Conservation (phyloP, 2,888 invertebrate genomes). For the Sympetrum striolatum region DNA sequence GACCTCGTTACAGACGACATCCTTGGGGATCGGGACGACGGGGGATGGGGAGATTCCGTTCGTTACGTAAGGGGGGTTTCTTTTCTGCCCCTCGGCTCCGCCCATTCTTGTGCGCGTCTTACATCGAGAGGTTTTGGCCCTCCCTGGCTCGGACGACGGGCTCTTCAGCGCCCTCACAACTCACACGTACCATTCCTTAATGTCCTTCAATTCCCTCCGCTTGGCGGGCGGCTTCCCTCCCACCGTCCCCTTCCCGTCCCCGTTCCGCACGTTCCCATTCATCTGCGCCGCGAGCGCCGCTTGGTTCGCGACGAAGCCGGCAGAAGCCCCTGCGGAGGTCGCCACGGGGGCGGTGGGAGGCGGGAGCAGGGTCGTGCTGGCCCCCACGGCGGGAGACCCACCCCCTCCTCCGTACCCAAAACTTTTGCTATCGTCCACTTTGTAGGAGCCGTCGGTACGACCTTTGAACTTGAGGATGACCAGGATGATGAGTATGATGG, state of each 20-base stretch:
- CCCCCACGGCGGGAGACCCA: slow-evolving; percentile 68
- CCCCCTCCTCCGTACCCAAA: slow-evolving; percentile 63
- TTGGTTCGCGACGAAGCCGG: slow-evolving; percentile 47
- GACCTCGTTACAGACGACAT: background rate
- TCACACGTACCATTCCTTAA: slow-evolving; percentile 97
- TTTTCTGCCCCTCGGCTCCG: background rate
- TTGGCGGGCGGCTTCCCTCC: slow-evolving; percentile 62
- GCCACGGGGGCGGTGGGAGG: slow-evolving; percentile 66
- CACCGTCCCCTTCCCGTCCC: slow-evolving; percentile 57
- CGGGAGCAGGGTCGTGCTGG: slow-evolving; percentile 75
- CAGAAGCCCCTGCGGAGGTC: slow-evolving; percentile 47
- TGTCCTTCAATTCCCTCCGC: slow-evolving; percentile 83
- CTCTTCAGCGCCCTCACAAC: background rate
- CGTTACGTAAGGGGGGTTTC: background rate
- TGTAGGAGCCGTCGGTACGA: slow-evolving; percentile 88
- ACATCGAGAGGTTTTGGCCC: background rate
- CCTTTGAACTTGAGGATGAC: slow-evolving; percentile 87
- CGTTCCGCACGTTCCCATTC: slow-evolving; percentile 54
- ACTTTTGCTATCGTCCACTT: slow-evolving; percentile 86
- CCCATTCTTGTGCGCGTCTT: background rate
- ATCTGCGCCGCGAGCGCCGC: slow-evolving; percentile 44
- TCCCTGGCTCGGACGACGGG: background rate
- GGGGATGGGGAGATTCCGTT: background rate
- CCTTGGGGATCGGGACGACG: background rate
- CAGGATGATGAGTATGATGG: slow-evolving; percentile 87